Evolutionary conservation across 2,797 vertebrate genomes (phyloP).

Genomic region (Chelmon rostratus): DNA sequence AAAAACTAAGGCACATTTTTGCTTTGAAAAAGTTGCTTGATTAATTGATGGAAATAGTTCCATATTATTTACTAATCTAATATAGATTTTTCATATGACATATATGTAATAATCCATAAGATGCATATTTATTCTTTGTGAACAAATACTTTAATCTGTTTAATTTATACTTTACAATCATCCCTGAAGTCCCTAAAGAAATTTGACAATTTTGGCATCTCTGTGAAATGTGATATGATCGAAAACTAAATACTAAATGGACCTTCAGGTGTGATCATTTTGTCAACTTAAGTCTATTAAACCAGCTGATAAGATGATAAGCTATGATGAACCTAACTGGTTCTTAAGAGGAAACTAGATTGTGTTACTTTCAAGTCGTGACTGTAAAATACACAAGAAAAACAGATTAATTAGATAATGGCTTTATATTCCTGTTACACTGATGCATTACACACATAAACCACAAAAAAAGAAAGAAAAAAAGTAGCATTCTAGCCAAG

Average conservation of each 20-base stretch:
- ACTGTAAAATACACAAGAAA: constrained; percentile 44
- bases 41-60: background rate
- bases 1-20: too few relatives aligned
- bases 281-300: background rate
- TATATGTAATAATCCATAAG: too few relatives aligned
- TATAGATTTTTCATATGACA: too few relatives aligned
- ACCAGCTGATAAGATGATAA: background rate
- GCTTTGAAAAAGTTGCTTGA: background rate
- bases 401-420: constrained; percentile 69
- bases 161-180: background rate
- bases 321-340: background rate
- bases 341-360: background rate
- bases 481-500: constrained; percentile 18
- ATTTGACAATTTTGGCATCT: accelerated
- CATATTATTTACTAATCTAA: too few relatives aligned
- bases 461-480: constrained; percentile 1
- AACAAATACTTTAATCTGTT: too few relatives aligned
- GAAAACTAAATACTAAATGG: too few relatives aligned
- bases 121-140: too few relatives aligned
- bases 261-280: background rate
- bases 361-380: background rate
- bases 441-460: constrained; percentile 56
- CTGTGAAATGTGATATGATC: background rate
- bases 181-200: background rate
- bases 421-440: constrained; percentile 82